Evolutionary conservation across 2,888 invertebrate species (phyloP), one percentile per base, ranked within the genome.

Genomic region (Furcula furcula): DNA sequence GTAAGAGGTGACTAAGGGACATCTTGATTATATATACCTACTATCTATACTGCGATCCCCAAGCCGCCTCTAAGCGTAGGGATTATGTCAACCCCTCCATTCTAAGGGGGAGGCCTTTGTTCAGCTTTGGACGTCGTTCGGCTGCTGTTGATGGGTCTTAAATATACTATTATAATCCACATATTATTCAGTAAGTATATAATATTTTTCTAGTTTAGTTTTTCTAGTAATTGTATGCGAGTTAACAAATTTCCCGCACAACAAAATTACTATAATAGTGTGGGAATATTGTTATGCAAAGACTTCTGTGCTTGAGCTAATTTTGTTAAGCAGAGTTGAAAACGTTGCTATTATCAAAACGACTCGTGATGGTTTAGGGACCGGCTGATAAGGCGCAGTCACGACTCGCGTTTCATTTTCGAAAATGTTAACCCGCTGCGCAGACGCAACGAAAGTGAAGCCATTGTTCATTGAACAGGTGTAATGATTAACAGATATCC

Each of bases 391-490:
- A 64, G 49, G 64, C 60, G 61, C 55, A 57, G 83, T 85, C 85
- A 84, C 85, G 85, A 83, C 63, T 66, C 67, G 59, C 64, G 70
- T 65, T 72, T 73, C 71, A 68, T 76, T 76, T 71, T 71, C 70
- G 66, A 70, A 80, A 82, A 82, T 80, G 81, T 76, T 81, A 80
- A 78, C 80, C 56, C 76, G 74, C 43, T 63, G 59, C 63, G 56
- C 60, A 41, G 59, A 59, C 67, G 65, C 70, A 59, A 71, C 65
- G 81, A 84, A 83, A 82, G 82, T 80, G 74, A 80, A 72, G 73
- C 71, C 57, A 76, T 80, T 79, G 81, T 81, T 77, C 63, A 50
- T 57, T 63, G 61, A 76, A 71, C 83, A 81, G 82, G 83, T 83
- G 81, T 55, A 56, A 55, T 59, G 65, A 66, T 68, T 46, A 40